Percentiles rank a stretch among this genome's conserved stretches.
Evolutionary conservation across 92 coral and sea anemone genomes (phyloP).

Genomic region (Metridium senile): DNA sequence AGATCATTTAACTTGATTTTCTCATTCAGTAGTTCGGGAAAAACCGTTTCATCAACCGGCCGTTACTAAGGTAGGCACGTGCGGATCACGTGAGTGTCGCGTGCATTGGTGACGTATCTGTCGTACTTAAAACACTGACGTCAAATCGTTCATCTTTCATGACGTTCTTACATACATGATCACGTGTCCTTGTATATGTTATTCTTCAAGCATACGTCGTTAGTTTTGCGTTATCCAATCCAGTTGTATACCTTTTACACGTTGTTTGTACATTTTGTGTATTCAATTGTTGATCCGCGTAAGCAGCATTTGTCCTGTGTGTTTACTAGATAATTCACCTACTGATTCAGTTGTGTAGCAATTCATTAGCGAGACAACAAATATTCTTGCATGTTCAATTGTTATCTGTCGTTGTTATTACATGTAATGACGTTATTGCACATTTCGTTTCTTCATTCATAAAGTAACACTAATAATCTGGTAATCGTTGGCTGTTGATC

Average conservation of each 20-base stretch:
- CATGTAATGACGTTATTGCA: no score
- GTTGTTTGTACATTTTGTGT: background rate
- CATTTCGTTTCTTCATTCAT: no score
- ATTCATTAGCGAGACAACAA: no score
- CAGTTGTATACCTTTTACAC: background rate
- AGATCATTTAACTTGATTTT: slow-evolving; percentile 21
- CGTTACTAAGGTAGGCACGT: slow-evolving; percentile 46
- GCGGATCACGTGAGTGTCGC: slow-evolving; percentile 39
- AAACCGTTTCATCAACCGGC: slow-evolving; percentile 14
- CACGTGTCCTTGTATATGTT: background rate
- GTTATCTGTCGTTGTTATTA: no score
- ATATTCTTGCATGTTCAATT: no score
- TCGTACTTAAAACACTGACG: slow-evolving; percentile 7
- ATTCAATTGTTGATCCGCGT: no score
- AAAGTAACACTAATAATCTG: no score
- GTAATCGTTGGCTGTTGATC: no score
- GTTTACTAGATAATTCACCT: no score
- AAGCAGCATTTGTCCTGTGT: no score
- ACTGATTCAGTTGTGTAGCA: no score
- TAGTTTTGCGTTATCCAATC: background rate
- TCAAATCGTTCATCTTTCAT: background rate
- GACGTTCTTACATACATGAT: slow-evolving; percentile 12
- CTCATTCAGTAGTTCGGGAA: slow-evolving; percentile 42
- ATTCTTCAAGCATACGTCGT: slow-evolving; percentile 6
- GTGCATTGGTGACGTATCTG: slow-evolving; percentile 27